Conservation (phyloP, 1,140 invertebrate species). For the Scaptomyza hsui region DNA sequence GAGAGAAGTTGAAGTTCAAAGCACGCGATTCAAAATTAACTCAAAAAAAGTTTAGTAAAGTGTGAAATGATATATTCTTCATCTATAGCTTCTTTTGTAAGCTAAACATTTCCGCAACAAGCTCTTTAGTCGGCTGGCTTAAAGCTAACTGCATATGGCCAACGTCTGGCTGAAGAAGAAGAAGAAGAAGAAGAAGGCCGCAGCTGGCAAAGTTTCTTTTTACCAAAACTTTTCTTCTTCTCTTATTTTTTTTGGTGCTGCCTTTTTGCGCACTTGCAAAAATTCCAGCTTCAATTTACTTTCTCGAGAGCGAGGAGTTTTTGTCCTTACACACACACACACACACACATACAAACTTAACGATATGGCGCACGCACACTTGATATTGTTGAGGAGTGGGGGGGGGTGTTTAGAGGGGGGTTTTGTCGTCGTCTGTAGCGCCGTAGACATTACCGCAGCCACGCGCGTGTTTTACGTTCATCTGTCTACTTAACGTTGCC, state of each 20-base stretch:
- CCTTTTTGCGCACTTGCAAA: conserved; percentile 69
- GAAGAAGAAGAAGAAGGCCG: no score
- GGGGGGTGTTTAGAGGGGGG: neutral
- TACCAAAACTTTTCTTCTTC: conserved; percentile 53
- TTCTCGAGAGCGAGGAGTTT: conserved; percentile 67
- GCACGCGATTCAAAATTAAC: conserved; percentile 19
- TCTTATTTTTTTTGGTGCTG: conserved; percentile 20
- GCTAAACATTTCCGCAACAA: neutral
- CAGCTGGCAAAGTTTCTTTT: conserved; percentile 67
- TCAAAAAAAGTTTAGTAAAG: neutral
- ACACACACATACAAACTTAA: conserved; percentile 44
- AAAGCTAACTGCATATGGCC: conserved; percentile 54
- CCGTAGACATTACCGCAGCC: conserved; percentile 79
- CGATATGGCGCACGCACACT: conserved; percentile 74
- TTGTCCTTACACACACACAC: conserved; percentile 36
- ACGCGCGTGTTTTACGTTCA: conserved; percentile 81
- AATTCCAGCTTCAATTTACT: conserved; percentile 80
- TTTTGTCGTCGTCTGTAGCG: conserved; percentile 52
- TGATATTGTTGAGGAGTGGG: neutral
- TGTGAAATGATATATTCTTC: neutral
- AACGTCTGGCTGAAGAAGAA: neutral
- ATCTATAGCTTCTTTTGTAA: neutral
- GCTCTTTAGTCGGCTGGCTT: conserved; percentile 27
- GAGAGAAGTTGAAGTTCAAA: conserved; percentile 18
- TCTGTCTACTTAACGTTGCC: conserved; percentile 77